Evolutionary conservation across 1,140 invertebrate species (phyloP).

Genomic region (Parapsyche elsis): DNA sequence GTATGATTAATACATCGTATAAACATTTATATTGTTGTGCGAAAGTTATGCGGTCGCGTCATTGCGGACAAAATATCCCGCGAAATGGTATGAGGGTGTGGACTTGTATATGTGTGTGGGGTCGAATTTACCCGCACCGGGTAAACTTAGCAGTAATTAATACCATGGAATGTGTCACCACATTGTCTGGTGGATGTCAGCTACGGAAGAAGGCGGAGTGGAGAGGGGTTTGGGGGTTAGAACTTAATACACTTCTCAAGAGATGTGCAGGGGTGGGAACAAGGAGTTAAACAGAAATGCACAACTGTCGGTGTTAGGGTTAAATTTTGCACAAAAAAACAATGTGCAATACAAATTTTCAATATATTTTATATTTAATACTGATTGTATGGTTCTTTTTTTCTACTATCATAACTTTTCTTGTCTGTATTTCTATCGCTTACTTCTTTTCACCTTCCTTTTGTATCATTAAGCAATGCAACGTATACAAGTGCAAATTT

Average conservation of each 20-base stretch:
- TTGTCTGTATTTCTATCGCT: too few relatives aligned
- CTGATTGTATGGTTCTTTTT: neutral
- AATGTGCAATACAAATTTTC: neutral
- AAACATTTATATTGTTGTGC: neutral
- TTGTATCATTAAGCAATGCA: too few relatives aligned
- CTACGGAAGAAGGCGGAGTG: neutral
- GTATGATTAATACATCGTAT: neutral
- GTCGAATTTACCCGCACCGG: slow-evolving; percentile 22
- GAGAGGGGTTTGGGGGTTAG: neutral
- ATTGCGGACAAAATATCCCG: slow-evolving; percentile 2
- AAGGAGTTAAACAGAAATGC: neutral
- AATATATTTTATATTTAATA: neutral
- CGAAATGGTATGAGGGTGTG: neutral
- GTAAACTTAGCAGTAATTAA: slow-evolving; percentile 46
- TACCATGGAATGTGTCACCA: slow-evolving; percentile 49
- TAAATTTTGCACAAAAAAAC: too few relatives aligned
- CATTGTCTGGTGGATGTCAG: slow-evolving; percentile 47
- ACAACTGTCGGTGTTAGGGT: too few relatives aligned
- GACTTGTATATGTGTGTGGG: neutral
- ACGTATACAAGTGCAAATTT: too few relatives aligned
- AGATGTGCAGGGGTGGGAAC: neutral
- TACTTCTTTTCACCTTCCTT: too few relatives aligned
- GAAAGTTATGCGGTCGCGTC: slow-evolving; percentile 6
- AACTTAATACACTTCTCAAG: slow-evolving; percentile 40
- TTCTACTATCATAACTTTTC: too few relatives aligned